Evolutionary conservation across 64 coral and sea anemone genomes (phyloP).

Genomic region (Stichodactyla helianthus): DNA sequence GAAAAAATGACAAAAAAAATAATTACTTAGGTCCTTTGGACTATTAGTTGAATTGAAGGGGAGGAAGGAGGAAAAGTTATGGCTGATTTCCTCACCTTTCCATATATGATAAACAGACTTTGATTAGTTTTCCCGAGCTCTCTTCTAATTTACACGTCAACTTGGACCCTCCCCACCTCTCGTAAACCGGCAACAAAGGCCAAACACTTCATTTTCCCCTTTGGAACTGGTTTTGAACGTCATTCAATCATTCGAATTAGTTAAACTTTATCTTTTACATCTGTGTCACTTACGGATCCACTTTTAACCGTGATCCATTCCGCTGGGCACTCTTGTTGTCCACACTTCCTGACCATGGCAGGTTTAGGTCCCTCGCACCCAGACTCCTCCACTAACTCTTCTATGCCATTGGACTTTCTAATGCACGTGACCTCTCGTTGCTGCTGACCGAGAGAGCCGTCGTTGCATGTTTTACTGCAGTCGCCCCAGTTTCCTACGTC

Average conservation of each 20-base stretch:
- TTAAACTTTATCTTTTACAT: neutral
- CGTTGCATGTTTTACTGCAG: conserved; percentile 47
- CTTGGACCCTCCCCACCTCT: no score
- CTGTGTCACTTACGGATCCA: conserved; percentile 19
- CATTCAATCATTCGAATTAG: no score
- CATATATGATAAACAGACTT: no score
- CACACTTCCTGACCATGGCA: conserved; percentile 16
- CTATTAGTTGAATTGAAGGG: no score
- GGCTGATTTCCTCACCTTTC: no score
- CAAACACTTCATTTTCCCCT: no score
- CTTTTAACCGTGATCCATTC: conserved; percentile 43
- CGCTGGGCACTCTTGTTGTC: conserved; percentile 25
- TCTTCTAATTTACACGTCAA: no score
- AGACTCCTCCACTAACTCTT: conserved; percentile 21
- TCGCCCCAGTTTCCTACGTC: conserved; percentile 32
- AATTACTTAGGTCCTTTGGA: neutral
- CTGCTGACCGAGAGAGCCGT: conserved; percentile 44
- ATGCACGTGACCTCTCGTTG: conserved; percentile 34
- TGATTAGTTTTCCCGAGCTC: no score
- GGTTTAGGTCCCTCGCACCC: conserved; percentile 40
- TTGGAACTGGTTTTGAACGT: no score
- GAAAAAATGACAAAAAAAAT: neutral
- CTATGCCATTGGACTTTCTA: conserved; percentile 30
- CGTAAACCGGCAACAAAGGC: no score
- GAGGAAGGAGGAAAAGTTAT: no score